Percentiles rank a stretch among this genome's conserved stretches.
These are phyloP conservation scores for Propithecus coquereli DNA, from an alignment of 2,113 vertebrate species.

Conservation along the genomic window DNA sequence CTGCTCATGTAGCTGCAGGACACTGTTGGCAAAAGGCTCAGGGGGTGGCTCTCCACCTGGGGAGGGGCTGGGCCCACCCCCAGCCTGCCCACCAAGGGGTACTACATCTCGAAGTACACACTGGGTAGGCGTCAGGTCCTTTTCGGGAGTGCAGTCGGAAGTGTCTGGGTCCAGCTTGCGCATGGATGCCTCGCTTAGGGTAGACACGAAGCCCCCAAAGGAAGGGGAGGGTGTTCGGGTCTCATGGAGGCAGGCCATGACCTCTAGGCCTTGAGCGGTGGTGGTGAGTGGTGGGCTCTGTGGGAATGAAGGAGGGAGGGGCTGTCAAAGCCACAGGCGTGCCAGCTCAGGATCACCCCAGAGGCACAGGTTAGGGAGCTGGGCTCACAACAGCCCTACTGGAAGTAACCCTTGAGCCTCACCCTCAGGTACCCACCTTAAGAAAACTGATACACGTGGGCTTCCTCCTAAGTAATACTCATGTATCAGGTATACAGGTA, in stretches of 20 bases:
- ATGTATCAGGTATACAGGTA: not conserved
- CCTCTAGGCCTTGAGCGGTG: constrained; percentile 31
- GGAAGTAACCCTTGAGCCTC: not conserved
- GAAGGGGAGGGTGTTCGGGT: constrained; percentile 92
- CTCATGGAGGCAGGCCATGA: constrained; percentile 94
- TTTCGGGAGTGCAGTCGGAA: constrained; percentile 92
- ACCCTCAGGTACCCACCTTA: not conserved
- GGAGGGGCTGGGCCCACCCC: constrained; percentile 83
- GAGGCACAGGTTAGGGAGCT: not conserved
- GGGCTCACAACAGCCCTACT: not conserved
- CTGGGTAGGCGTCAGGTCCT: constrained; percentile 94
- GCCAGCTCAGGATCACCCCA: not conserved
- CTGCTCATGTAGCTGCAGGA: constrained; percentile 91
- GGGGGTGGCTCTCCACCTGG: constrained; percentile 88
- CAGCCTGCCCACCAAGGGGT: constrained; percentile 85
- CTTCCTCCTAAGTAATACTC: not conserved
- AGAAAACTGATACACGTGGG: not conserved
- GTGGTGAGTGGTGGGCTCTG: constrained; percentile 40
- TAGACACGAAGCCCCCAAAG: constrained; percentile 89
- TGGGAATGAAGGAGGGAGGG: not conserved
- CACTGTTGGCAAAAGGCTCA: constrained; percentile 92
- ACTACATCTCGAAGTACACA: constrained; percentile 94
- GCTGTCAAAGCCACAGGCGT: not conserved
- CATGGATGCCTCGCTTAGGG: constrained; percentile 89
- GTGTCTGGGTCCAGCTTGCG: constrained; percentile 90